These are phyloP conservation scores for Percina caprodes DNA, from an alignment of 2,113 vertebrate genomes.

Conservation along the genomic window DNA sequence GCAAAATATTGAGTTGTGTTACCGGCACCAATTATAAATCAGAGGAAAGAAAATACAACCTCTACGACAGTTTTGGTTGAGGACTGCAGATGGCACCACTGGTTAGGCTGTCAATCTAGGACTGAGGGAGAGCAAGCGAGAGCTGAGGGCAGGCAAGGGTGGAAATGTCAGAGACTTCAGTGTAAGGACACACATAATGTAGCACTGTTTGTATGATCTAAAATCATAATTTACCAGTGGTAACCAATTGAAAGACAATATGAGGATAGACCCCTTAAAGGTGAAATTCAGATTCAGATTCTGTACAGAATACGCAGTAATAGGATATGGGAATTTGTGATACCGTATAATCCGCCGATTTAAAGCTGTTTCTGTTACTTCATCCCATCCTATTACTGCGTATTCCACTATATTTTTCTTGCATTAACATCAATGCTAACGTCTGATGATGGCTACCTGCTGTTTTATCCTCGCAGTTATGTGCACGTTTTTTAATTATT, in stretches of 20 bases:
- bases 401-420: background rate
- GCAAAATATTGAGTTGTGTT: background rate
- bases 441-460: background rate
- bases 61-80: slow-evolving; percentile 8
- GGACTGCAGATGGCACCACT: slow-evolving; percentile 78
- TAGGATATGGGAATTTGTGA: background rate
- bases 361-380: background rate
- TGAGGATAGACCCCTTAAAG: background rate
- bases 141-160: background rate
- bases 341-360: background rate
- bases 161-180: background rate
- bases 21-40: background rate
- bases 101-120: slow-evolving; percentile 34
- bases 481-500: background rate
- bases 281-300: background rate
- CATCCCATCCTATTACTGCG: background rate
- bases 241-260: too few relatives aligned
- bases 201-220: background rate
- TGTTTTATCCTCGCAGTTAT: background rate
- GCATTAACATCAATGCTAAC: background rate
- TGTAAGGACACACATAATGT: background rate
- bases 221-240: background rate
- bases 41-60: background rate
- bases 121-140: background rate
- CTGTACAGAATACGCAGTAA: background rate